A percentile compares a stretch with the other conserved stretches of the same genome.
phyloP scores from a whole-genome alignment of 23 tunicate species.

The Ciona savignyi region DNA sequence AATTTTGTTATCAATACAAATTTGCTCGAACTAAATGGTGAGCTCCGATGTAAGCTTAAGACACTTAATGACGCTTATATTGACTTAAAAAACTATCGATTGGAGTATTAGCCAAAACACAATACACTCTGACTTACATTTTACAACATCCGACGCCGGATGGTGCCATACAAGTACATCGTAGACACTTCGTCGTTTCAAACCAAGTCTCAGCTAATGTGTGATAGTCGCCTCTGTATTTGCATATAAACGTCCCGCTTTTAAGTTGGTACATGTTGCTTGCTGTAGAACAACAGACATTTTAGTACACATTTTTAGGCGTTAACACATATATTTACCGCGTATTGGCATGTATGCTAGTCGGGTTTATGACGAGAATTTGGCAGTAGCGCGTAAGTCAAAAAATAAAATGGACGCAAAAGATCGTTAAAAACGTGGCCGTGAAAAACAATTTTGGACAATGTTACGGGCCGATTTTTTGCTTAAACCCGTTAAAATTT shows the following conservation, averaged over 20 bases:
- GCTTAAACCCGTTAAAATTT: not conserved
- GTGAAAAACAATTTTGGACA: too few relatives aligned
- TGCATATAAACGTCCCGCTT: conserved; percentile 3
- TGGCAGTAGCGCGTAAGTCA: too few relatives aligned
- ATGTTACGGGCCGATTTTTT: too few relatives aligned
- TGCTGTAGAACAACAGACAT: not conserved
- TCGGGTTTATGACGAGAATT: too few relatives aligned
- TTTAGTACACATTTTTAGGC: not conserved
- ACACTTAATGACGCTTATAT: not conserved
- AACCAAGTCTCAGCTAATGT: conserved; percentile 4
- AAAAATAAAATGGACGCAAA: too few relatives aligned
- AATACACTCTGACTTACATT: conserved; percentile 5
- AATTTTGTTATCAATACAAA: too few relatives aligned
- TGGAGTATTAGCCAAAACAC: not conserved
- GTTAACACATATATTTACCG: not conserved
- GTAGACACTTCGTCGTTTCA: conserved; percentile 3
- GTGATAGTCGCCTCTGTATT: conserved; percentile 9
- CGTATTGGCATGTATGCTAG: too few relatives aligned
- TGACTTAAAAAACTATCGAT: not conserved
- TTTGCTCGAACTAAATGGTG: too few relatives aligned
- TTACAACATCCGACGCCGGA: conserved; percentile 2
- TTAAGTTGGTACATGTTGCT: not conserved
- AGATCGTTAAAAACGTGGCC: too few relatives aligned
- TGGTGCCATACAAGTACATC: conserved; percentile 6
- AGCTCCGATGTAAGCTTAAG: too few relatives aligned